phyloP scores from a whole-genome alignment of 2,113 vertebrate species.

The Paraplagusia blochii region DNA sequence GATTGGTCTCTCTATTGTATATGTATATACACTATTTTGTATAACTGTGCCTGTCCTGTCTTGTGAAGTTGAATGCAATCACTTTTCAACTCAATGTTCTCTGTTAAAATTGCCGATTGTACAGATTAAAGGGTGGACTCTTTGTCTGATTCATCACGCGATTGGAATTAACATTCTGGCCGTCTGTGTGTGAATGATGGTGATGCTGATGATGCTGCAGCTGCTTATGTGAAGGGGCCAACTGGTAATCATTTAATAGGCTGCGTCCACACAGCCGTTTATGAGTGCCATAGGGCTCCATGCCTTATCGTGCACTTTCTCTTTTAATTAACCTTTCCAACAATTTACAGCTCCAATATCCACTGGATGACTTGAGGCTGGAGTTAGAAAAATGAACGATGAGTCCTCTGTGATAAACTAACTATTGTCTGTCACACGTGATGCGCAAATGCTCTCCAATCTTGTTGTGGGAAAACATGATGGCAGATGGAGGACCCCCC shows the following conservation, averaged over 20 bases:
- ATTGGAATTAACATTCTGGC: constrained; percentile 23
- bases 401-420: constrained; percentile 39
- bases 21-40: constrained; percentile 49
- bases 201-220: constrained; percentile 8
- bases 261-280: constrained; percentile 11
- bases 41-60: constrained; percentile 54
- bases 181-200: constrained; percentile 23
- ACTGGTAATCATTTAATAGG: constrained; percentile 30
- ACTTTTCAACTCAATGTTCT: constrained; percentile 10
- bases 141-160: constrained; percentile 32
- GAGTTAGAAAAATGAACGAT: constrained; percentile 17
- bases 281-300: constrained; percentile 27
- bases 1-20: constrained; percentile 1
- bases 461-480: constrained; percentile 65
- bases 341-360: constrained; percentile 30
- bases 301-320: constrained; percentile 30
- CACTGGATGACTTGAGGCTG: constrained; percentile 25
- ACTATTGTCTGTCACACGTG: constrained; percentile 40
- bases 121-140: constrained; percentile 33
- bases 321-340: constrained; percentile 57
- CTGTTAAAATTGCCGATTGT: too few species aligned
- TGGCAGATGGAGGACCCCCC: constrained; percentile 42
- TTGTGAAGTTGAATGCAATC: constrained; percentile 41
- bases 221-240: constrained; percentile 22
- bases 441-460: constrained; percentile 48